Evolutionary conservation across 2,888 invertebrate species (phyloP).

Genomic region (Heliconius erato): DNA sequence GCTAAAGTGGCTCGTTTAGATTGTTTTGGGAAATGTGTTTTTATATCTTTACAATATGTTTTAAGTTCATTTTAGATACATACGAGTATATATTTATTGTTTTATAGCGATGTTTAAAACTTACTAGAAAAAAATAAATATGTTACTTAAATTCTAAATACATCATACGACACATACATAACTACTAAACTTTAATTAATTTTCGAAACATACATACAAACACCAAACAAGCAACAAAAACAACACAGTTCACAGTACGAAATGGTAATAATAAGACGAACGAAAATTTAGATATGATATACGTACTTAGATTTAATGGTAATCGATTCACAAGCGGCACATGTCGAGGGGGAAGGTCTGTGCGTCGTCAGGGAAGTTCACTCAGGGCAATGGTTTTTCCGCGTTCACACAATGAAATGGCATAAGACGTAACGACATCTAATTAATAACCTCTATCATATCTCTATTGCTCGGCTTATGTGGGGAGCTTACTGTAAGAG

Average conservation of each 20-base stretch:
- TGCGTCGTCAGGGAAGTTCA: constrained; percentile 64
- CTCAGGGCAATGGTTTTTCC: constrained; percentile 71
- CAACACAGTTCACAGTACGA: not conserved
- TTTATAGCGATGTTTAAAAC: not conserved
- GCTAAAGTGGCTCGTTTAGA: not conserved
- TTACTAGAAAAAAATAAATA: not conserved
- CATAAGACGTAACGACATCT: constrained; percentile 83
- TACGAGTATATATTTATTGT: not conserved
- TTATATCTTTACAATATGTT: not conserved
- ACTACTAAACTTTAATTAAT: not conserved
- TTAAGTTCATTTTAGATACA: not conserved
- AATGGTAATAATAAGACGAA: constrained; percentile 7
- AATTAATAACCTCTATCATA: constrained; percentile 86
- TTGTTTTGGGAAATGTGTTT: not conserved
- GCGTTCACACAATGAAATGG: constrained; percentile 78
- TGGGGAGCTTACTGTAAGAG: constrained; percentile 78
- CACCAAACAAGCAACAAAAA: not conserved
- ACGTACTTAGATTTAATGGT: constrained; percentile 34
- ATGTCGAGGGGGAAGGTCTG: constrained; percentile 40
- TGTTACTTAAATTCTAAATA: not conserved
- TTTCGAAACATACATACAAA: not conserved
- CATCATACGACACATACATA: not conserved
- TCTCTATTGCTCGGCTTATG: constrained; percentile 81
- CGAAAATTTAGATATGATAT: constrained; percentile 23
- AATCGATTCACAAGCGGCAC: constrained; percentile 47